Conservation (phyloP, 2,113 vertebrate species). For the Burhinus bistriatus region DNA sequence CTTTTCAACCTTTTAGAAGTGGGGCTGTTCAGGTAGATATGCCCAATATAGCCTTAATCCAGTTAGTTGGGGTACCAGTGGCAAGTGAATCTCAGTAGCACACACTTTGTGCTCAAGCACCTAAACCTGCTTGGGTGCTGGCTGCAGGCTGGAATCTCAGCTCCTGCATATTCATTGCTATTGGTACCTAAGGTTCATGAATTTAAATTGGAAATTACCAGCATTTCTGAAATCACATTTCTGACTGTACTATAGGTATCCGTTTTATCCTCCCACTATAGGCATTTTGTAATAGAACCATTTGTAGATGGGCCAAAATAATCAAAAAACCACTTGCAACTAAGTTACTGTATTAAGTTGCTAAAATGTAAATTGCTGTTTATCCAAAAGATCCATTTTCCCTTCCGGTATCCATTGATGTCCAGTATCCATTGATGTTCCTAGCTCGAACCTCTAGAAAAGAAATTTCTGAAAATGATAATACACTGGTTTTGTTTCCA, state of each 20-base stretch:
- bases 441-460: neutral
- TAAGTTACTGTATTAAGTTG: neutral
- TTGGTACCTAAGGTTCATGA: neutral
- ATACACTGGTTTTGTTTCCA: neutral
- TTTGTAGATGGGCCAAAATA: neutral
- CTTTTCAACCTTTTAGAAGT: neutral
- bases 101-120: neutral
- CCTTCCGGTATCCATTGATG: neutral
- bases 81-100: neutral
- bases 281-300: neutral
- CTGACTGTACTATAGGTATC: neutral
- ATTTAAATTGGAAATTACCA: neutral
- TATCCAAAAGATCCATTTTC: neutral
- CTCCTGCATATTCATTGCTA: neutral
- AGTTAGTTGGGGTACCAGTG: neutral
- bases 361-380: neutral
- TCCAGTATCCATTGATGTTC: neutral
- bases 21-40: neutral
- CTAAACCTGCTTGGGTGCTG: neutral
- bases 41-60: neutral
- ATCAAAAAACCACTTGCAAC: fast-evolving
- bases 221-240: neutral
- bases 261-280: neutral
- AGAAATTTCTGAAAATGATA: neutral
- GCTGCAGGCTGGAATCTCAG: neutral